Evolutionary conservation across 23 tunicate genomes (phyloP).

Genomic region (Halocynthia roretzi): DNA sequence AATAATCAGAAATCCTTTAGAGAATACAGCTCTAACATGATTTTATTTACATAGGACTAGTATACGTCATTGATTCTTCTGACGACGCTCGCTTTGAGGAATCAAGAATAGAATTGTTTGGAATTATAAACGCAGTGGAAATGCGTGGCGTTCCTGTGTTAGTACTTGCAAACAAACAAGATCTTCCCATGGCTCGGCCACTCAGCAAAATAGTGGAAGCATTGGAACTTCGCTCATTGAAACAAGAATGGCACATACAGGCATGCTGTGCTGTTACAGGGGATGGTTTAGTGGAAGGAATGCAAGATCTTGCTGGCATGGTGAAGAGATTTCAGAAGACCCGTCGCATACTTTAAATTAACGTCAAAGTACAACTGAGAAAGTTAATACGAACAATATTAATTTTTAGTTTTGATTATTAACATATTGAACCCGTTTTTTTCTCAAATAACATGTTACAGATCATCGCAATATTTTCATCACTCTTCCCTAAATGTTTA

Average conservation of each 20-base stretch:
- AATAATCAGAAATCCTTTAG: not conserved
- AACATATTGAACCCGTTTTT: too few relatives aligned
- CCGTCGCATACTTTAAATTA: not conserved
- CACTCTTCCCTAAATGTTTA: too few relatives aligned
- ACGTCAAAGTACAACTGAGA: too few relatives aligned
- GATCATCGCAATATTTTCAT: too few relatives aligned
- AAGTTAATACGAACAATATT: too few relatives aligned
- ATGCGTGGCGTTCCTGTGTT: constrained; percentile 39
- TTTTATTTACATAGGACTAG: constrained; percentile 34
- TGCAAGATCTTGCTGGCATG: constrained; percentile 26
- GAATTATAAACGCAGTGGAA: constrained; percentile 20
- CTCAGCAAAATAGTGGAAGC: constrained; percentile 36
- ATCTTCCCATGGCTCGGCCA: constrained; percentile 43
- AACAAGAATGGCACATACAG: constrained; percentile 40
- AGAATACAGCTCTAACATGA: not conserved
- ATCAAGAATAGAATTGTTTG: constrained; percentile 47
- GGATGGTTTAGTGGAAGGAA: constrained; percentile 49
- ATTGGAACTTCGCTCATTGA: constrained; percentile 4
- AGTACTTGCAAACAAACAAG: constrained; percentile 78
- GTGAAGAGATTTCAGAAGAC: constrained; percentile 32
- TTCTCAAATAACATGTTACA: too few relatives aligned
- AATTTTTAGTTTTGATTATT: too few relatives aligned
- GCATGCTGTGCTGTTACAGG: constrained; percentile 63
- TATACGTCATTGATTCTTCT: constrained; percentile 59
- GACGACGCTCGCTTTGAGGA: constrained; percentile 42